Percentiles rank a stretch among this genome's conserved stretches.
Conservation (phyloP, 2,113 vertebrate species). For the Carassius carassius region DNA sequence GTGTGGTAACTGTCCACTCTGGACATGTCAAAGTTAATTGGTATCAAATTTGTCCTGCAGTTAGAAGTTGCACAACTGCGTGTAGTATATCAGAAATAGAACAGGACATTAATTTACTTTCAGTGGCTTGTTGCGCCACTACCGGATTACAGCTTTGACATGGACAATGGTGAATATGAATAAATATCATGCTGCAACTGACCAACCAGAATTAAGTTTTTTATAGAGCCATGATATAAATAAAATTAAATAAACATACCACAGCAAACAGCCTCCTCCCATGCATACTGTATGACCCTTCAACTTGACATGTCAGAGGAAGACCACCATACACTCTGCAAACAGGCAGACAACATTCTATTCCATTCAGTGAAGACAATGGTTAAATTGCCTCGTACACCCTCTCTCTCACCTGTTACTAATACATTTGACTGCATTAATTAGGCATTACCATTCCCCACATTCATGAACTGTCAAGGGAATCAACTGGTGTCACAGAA, state of each 20-base stretch:
- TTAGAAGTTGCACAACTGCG: too few species aligned
- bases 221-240: not conserved
- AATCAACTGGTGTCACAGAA: conserved; percentile 25
- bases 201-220: not conserved
- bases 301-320: not conserved
- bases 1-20: not conserved
- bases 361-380: not conserved
- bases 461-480: conserved; percentile 25
- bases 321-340: not conserved
- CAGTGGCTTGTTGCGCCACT: too few species aligned
- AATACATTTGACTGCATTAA: conserved; percentile 31
- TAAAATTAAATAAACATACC: not conserved
- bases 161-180: too few species aligned
- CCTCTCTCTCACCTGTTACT: conserved; percentile 12
- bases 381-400: conserved; percentile 1
- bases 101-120: too few species aligned
- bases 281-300: not conserved
- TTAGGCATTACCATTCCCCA: conserved; percentile 4
- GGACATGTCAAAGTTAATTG: too few species aligned
- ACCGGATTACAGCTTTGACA: too few species aligned
- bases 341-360: conserved; percentile 1
- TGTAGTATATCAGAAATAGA: too few species aligned
- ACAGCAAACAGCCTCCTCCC: not conserved
- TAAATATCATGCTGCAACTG: too few species aligned
- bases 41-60: too few species aligned